Evolutionary conservation across 2,113 vertebrate genomes (phyloP).

Genomic region (Muscicapa adusta): DNA sequence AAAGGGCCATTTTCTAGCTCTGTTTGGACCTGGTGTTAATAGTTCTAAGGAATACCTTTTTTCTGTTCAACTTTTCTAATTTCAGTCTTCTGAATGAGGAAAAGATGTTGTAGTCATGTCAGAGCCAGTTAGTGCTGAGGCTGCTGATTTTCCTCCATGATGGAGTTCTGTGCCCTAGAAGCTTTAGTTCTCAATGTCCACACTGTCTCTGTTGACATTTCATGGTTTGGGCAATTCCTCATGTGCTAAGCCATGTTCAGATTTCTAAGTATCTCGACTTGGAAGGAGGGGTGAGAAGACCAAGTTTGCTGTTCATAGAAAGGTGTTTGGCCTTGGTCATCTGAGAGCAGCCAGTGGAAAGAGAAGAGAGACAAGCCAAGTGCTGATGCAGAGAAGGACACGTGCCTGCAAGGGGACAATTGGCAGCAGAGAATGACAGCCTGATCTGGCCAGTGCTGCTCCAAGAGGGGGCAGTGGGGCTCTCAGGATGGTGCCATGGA

Average conservation of each 20-base stretch:
- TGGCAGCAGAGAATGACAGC: not conserved
- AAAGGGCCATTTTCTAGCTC: too few relatives aligned
- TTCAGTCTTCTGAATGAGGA: not conserved
- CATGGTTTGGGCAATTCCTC: not conserved
- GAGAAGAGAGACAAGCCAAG: too few relatives aligned
- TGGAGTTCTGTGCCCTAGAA: not conserved
- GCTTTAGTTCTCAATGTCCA: not conserved
- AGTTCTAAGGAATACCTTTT: not conserved
- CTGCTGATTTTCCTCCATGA: not conserved
- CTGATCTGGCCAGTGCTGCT: not conserved
- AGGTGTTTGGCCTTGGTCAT: too few relatives aligned
- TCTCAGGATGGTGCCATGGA: not conserved
- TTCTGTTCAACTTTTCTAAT: not conserved
- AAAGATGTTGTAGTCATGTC: not conserved
- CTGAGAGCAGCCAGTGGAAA: too few relatives aligned
- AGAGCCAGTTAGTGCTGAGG: not conserved
- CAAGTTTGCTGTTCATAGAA: too few relatives aligned
- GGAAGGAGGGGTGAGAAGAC: too few relatives aligned
- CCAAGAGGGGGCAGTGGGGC: not conserved
- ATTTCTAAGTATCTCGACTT: too few relatives aligned
- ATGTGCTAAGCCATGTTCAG: too few relatives aligned
- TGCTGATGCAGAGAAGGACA: not conserved
- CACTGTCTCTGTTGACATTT: not conserved
- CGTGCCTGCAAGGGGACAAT: not conserved
- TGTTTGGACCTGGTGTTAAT: not conserved